Base-by-base conservation (phyloP, 2,888 invertebrate species). In the Calameuta idolon region DNA sequence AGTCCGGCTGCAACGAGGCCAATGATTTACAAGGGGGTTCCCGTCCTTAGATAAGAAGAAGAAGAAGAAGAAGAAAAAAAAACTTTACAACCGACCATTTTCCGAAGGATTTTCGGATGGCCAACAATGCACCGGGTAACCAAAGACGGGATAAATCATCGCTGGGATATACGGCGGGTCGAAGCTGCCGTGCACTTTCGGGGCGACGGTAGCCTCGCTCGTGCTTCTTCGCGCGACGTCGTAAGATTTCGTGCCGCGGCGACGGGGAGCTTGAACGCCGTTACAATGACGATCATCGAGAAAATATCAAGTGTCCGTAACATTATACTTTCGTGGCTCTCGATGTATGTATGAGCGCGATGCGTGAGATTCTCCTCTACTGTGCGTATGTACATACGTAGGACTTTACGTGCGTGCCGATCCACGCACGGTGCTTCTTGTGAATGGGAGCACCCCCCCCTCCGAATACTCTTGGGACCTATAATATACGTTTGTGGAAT, bases 291-390 rank as follows among this genome's bases (percentile, higher is more conserved):
- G 88, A 90, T 91, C 90, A 89, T 90, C 86, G 89, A 87, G 87
- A 90, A 90, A 91, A 90, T 91, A 91, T 91, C 91, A 86, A 88
- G 89, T 91, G 89, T 90, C 90, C 85, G 90, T 90, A 90, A 91
- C 90, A 88, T 83, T 90, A 91, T 89, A 91, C 90, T 89, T 90
- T 82, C 79, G 82, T 85, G 84, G 82, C 87, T 86, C 88, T 89
- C 40, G 69, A n/a, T 74, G 79, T 75, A 73, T 79, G 37, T 75
- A 73, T 79, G 37, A 69, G 68, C 69, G 55, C 40, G 35, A 69
- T 69, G 73, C 55, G 69, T 74, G 69, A 31, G 71, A 31, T 34
- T 71, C 71, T 71, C 71, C 4, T 34, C 12, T 34, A 34, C 71
- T 12, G 4, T n/a, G n/a, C n/a, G n/a, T 31, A 31, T 31, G 31